These are phyloP conservation scores for Etheostoma cragini DNA, from an alignment of 2,113 vertebrate genomes.

Conservation along the genomic window DNA sequence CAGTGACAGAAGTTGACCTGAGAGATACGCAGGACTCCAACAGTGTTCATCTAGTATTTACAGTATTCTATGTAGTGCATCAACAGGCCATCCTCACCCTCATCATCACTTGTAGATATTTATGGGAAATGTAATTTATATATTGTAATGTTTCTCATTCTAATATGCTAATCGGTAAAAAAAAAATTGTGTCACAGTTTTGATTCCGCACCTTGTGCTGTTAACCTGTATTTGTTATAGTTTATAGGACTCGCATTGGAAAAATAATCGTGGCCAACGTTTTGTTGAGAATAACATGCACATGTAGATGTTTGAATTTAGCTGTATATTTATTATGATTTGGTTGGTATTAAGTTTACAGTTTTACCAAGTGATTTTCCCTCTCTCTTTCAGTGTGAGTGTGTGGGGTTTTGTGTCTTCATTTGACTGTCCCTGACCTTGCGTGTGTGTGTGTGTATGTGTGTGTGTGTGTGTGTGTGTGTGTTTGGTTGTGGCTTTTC, in stretches of 20 bases:
- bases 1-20: slow-evolving; percentile 4
- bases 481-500: slow-evolving; percentile 61
- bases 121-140: slow-evolving; percentile 79
- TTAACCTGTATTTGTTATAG: slow-evolving; percentile 74
- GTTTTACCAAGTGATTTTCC: slow-evolving; percentile 51
- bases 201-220: slow-evolving; percentile 67
- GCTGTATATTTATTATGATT: slow-evolving; percentile 63
- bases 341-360: slow-evolving; percentile 57
- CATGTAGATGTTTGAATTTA: slow-evolving; percentile 51
- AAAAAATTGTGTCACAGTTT: slow-evolving; percentile 61
- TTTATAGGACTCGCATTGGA: slow-evolving; percentile 65
- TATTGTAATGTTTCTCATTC: slow-evolving; percentile 75
- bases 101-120: slow-evolving; percentile 78
- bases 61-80: slow-evolving; percentile 55
- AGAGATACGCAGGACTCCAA: slow-evolving; percentile 12
- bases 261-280: slow-evolving; percentile 67
- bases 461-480: slow-evolving; percentile 3
- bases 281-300: slow-evolving; percentile 62
- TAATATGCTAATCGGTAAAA: slow-evolving; percentile 61
- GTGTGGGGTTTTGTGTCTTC: slow-evolving; percentile 13
- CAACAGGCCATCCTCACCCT: slow-evolving; percentile 24
- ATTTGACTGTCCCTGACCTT: slow-evolving; percentile 26
- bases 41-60: slow-evolving; percentile 50
- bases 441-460: not conserved
- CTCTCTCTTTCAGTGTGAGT: slow-evolving; percentile 26